A percentile compares a stretch with the other conserved stretches of the same genome.
Evolutionary conservation across 2,888 invertebrate genomes (phyloP).

Genomic region (Fragum sueziense): DNA sequence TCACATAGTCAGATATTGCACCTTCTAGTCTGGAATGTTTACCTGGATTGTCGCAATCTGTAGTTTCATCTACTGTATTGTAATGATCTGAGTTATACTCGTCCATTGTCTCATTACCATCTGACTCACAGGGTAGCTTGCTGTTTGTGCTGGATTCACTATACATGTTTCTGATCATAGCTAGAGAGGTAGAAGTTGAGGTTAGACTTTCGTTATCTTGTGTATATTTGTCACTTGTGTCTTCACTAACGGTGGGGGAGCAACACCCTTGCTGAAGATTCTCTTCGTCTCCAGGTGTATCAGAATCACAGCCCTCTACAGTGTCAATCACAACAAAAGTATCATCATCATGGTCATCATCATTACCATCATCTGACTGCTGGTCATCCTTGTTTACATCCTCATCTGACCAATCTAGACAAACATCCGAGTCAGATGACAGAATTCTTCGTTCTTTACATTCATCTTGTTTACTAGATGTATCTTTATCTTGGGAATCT

Average conservation of each 20-base stretch:
- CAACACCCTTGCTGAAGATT: no score
- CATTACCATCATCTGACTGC: conserved; percentile 23
- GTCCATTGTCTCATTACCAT: not conserved
- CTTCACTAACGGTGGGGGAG: no score
- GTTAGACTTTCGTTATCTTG: no score
- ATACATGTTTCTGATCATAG: no score
- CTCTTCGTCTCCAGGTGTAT: no score
- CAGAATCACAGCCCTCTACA: not conserved
- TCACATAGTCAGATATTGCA: not conserved
- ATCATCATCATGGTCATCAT: conserved; percentile 24
- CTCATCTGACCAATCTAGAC: conserved; percentile 47
- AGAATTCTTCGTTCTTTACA: conserved; percentile 12
- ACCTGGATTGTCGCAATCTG: not conserved
- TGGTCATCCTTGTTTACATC: conserved; percentile 13
- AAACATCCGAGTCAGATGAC: conserved; percentile 42
- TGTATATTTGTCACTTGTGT: no score
- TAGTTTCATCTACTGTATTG: conserved; percentile 1
- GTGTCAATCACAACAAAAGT: conserved; percentile 32
- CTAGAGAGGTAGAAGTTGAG: no score
- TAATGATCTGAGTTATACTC: not conserved
- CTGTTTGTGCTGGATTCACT: no score
- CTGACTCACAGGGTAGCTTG: not conserved
- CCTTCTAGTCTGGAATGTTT: not conserved
- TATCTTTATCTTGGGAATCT: not conserved
- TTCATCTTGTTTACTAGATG: not conserved